phyloP scores from a whole-genome alignment of 2,113 vertebrate species.

The Cheirogaleus medius region DNA sequence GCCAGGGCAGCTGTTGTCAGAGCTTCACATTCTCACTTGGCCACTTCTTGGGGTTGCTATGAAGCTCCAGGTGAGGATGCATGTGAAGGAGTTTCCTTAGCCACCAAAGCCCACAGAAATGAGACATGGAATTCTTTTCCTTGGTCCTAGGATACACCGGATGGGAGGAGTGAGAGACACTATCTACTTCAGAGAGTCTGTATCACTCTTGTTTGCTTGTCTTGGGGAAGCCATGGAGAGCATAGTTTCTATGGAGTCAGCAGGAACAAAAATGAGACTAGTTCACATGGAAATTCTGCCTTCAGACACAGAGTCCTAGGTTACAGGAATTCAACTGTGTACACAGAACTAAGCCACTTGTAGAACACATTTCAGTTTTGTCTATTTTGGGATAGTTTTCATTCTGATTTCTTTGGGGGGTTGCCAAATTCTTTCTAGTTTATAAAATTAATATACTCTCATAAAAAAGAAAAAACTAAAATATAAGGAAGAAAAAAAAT shows the following conservation, averaged over 20 bases:
- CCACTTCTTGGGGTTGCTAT: not conserved
- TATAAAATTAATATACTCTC: constrained; percentile 1
- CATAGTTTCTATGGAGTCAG: not conserved
- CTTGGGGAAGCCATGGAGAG: not conserved
- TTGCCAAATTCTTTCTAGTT: not conserved
- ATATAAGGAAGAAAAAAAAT: not conserved
- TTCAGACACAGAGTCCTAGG: not conserved
- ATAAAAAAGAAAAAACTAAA: not conserved
- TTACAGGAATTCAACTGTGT: not conserved
- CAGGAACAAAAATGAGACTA: not conserved
- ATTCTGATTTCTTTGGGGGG: not conserved
- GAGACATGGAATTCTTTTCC: not conserved
- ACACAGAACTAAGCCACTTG: not conserved
- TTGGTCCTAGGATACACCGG: not conserved
- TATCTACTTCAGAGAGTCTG: not conserved
- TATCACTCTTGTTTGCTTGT: constrained; percentile 37
- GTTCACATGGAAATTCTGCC: constrained; percentile 23
- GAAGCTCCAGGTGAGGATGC: not conserved
- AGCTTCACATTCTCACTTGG: not conserved
- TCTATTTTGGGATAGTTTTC: not conserved
- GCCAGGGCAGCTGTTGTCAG: accelerated
- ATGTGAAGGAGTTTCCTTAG: not conserved
- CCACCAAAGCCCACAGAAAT: not conserved
- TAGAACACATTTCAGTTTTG: not conserved
- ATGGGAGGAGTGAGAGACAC: not conserved